phyloP scores from a whole-genome alignment of 1,140 invertebrate species.

The Manduca sexta region DNA sequence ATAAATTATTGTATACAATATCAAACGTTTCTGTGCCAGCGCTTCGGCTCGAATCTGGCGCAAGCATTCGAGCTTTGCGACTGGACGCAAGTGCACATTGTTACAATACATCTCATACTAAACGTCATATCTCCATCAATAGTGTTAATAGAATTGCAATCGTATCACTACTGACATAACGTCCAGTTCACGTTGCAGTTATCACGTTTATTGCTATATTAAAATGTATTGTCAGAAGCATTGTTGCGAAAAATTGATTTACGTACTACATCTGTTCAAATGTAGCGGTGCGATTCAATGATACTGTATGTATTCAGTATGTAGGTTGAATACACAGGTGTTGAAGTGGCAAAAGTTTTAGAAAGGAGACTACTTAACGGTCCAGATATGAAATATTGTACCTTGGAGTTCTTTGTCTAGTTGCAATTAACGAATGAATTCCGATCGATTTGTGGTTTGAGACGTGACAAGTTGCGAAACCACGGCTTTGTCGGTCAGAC shows the following conservation, averaged over 20 bases:
- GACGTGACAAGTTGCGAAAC: no score
- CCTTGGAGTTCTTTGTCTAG: neutral
- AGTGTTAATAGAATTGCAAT: neutral
- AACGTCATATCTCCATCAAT: slow-evolving; percentile 2
- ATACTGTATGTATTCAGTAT: slow-evolving; percentile 19
- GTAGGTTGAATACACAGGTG: slow-evolving; percentile 32
- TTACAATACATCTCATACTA: slow-evolving; percentile 17
- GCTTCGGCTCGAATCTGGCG: slow-evolving; percentile 30
- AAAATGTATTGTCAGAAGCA: neutral
- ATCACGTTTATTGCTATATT: neutral
- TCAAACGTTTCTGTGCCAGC: slow-evolving; percentile 23
- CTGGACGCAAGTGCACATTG: slow-evolving; percentile 43
- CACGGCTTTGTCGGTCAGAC: no score
- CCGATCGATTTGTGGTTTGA: no score
- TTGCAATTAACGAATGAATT: no score
- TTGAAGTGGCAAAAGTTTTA: slow-evolving; percentile 7
- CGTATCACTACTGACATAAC: neutral
- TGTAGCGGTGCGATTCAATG: slow-evolving; percentile 25
- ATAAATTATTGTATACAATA: slow-evolving; percentile 19
- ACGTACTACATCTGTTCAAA: slow-evolving; percentile 53
- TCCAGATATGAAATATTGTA: neutral
- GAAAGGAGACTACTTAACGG: slow-evolving; percentile 4
- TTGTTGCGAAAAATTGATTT: slow-evolving; percentile 69
- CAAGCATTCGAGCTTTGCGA: slow-evolving; percentile 32
- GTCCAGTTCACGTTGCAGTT: neutral